A percentile compares a stretch with the other conserved stretches of the same genome.
Evolutionary conservation across 2,113 vertebrate species (phyloP).

Genomic region (Rhea pennata): DNA sequence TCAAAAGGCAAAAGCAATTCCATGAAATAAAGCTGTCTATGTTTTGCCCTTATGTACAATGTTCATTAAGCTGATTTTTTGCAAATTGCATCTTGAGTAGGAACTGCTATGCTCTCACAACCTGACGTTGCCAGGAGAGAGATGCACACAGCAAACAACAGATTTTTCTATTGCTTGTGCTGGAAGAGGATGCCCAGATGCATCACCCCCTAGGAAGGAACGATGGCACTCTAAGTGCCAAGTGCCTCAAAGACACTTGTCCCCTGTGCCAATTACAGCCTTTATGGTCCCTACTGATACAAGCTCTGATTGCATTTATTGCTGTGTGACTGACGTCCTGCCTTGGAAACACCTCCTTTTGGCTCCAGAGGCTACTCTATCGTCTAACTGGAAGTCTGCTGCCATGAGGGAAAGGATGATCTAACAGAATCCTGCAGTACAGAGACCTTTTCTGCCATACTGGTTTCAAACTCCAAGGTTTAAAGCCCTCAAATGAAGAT

Average conservation of each 20-base stretch:
- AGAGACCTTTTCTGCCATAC: neutral
- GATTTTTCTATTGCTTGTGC: neutral
- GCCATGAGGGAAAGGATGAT: neutral
- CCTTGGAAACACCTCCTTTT: neutral
- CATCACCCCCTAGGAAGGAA: neutral
- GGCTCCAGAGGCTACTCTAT: neutral
- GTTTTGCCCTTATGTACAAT: slow-evolving; percentile 21
- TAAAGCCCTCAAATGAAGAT: neutral
- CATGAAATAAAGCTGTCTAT: neutral
- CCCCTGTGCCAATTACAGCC: neutral
- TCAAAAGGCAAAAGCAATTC: neutral
- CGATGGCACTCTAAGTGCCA: neutral
- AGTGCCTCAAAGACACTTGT: neutral
- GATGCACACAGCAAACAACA: neutral
- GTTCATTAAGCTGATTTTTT: slow-evolving; percentile 4
- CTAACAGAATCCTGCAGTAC: neutral
- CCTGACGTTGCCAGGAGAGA: neutral
- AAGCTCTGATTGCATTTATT: neutral
- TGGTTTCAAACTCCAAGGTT: neutral
- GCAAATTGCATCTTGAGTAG: neutral
- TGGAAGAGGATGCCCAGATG: neutral
- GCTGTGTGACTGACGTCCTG: neutral
- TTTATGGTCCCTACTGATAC: rapidly evolving
- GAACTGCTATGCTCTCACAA: neutral
- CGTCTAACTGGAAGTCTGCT: neutral